Conservation (phyloP, 2,888 invertebrate genomes). For the Protodeltote pygarga region DNA sequence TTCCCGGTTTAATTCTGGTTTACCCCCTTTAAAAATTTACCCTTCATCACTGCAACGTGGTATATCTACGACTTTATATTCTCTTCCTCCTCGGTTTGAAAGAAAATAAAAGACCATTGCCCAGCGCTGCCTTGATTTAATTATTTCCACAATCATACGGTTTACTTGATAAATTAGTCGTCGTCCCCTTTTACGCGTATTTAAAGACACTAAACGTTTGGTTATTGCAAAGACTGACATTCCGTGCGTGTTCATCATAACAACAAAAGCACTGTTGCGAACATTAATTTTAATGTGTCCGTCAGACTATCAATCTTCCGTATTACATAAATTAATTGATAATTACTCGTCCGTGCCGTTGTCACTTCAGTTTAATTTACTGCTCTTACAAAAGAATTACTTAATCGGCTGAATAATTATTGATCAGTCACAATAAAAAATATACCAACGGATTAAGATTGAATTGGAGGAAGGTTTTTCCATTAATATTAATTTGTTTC, state of each 20-base stretch:
- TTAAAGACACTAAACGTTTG: slow-evolving; percentile 8
- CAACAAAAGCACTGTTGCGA: slow-evolving; percentile 26
- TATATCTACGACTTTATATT: too few relatives aligned
- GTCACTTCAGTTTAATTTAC: slow-evolving; percentile 38
- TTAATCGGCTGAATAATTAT: slow-evolving; percentile 25
- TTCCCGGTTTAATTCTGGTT: too few relatives aligned
- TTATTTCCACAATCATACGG: too few relatives aligned
- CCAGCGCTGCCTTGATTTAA: too few relatives aligned
- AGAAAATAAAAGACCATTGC: too few relatives aligned
- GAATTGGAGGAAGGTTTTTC: neutral
- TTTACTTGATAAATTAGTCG: too few relatives aligned
- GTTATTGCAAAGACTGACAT: slow-evolving; percentile 2
- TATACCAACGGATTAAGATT: too few relatives aligned
- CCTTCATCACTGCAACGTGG: too few relatives aligned
- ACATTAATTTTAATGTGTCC: slow-evolving; percentile 23
- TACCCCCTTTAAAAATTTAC: too few relatives aligned
- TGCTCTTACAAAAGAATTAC: slow-evolving; percentile 34
- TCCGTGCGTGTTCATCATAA: slow-evolving; percentile 12
- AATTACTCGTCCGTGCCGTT: slow-evolving; percentile 32
- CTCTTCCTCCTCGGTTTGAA: too few relatives aligned
- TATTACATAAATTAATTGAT: slow-evolving; percentile 39
- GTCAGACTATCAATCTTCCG: slow-evolving; percentile 20
- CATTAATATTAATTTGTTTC: slow-evolving; percentile 11
- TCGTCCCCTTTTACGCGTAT: slow-evolving; percentile 16
- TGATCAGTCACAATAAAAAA: slow-evolving; percentile 12